Conservation (phyloP, 2,888 invertebrate species). For the Chromoteleia sp. region DNA sequence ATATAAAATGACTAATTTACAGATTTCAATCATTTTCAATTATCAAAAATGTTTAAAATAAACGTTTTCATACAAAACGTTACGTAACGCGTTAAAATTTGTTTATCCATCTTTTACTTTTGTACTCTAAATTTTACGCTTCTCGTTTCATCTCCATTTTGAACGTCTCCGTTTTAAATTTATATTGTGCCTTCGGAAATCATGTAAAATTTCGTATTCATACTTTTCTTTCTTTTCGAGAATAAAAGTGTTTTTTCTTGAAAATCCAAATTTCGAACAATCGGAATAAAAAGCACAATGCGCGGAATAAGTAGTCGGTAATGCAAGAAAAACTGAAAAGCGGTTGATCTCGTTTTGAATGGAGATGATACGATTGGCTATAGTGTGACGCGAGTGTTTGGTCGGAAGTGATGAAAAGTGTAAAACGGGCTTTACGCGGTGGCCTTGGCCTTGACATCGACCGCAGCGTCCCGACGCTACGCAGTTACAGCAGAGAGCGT, state of each 20-base stretch:
- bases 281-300: constrained; percentile 11
- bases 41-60: too few species aligned
- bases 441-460: constrained; percentile 80
- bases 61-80: too few species aligned
- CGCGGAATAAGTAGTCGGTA: constrained; percentile 1
- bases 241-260: neutral
- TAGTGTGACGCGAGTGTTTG: constrained; percentile 37
- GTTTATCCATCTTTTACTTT: too few species aligned
- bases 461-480: constrained; percentile 82
- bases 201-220: too few species aligned
- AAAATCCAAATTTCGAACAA: neutral
- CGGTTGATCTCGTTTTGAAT: constrained; percentile 33
- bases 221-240: neutral
- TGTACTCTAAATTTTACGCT: too few species aligned
- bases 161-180: too few species aligned
- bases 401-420: constrained; percentile 67
- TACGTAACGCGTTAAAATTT: too few species aligned
- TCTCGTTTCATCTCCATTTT: too few species aligned
- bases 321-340: constrained; percentile 26
- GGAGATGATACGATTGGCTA: constrained; percentile 37
- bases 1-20: too few species aligned
- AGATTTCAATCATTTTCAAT: too few species aligned
- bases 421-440: constrained; percentile 69
- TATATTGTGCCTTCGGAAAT: too few species aligned
- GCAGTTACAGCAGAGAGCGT: constrained; percentile 82